Evolutionary conservation across 1,140 invertebrate species (phyloP), one percentile per base, ranked within the genome.

Genomic region (Euschistus heros): DNA sequence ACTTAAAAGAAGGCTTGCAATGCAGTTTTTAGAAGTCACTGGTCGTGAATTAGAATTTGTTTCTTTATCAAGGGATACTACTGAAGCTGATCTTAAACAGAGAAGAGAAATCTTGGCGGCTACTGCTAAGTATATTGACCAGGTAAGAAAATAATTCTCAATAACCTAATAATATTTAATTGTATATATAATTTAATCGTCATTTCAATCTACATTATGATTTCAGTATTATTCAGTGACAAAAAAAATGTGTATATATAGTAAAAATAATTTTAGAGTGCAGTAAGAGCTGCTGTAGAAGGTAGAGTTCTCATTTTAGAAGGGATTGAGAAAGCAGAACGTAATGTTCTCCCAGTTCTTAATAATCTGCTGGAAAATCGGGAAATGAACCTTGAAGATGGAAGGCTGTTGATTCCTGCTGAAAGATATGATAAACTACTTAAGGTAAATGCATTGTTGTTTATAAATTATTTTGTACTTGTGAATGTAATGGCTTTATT

Each of bases 321-420:
- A 76, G 96, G 95, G 7, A 92, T 98, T 63, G 95, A 98, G 79
- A 97, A 98, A 74, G 94, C 94, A 0, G 96, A 98, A 75, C 77
- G 96, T 63, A 98, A 98, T 80, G 94, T 98, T 30, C 78, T 98
- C 52, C 96, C 96, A 50, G 88, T 98, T 46, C 75, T 98, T n/a
- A 98, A 98, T 77, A 98, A 98, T 79, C 81, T 98, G 27, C 76
- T 98, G n/a, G 96, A 98, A 79, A 98, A 98, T 77, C 80, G 95
- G 61, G 95, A 98, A 78, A 97, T 98, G 94, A 92, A 98, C 76
- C 78, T 98, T 52, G 96, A 98, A 79, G 94, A 97, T 82, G 96
- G 96, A 0, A 79, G 94, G 68, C 94, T 97, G 76, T 79, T 98
- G 17, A 87, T 98, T 72, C 84, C 91, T 2, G 85, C 92, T 26